Evolutionary conservation across 2,888 invertebrate genomes (phyloP).

Genomic region (Tiliacea citrago): DNA sequence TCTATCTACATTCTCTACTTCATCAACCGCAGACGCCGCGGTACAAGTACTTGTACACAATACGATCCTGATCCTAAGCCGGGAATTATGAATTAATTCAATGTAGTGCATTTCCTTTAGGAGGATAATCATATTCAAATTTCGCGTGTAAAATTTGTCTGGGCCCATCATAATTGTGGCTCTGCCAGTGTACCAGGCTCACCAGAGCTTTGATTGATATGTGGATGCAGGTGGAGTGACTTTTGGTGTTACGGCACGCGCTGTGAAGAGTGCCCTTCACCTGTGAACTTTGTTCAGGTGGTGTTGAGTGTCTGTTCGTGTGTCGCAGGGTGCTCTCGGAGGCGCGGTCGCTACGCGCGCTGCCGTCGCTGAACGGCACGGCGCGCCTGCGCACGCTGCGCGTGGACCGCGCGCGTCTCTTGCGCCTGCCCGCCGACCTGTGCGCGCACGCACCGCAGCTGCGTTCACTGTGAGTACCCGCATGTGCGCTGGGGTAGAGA

Average conservation of each 20-base stretch:
- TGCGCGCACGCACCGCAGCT: conserved; percentile 95
- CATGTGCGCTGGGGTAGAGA: not conserved
- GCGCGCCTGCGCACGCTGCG: conserved; percentile 94
- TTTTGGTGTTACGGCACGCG: too few species aligned
- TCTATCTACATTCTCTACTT: not conserved
- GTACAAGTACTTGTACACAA: not conserved
- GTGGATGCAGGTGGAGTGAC: not conserved
- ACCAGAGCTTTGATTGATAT: not conserved
- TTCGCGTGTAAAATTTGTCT: not conserved
- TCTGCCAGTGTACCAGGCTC: not conserved
- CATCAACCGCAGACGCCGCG: not conserved
- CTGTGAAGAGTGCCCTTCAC: not conserved
- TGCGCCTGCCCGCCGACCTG: conserved; percentile 93
- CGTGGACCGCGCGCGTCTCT: conserved; percentile 95
- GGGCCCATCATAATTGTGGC: not conserved
- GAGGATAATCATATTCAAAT: not conserved
- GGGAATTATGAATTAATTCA: not conserved
- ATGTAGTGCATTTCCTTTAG: not conserved
- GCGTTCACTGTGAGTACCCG: conserved; percentile 94
- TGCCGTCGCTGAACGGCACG: conserved; percentile 96
- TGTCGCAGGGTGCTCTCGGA: conserved; percentile 95
- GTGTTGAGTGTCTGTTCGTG: conserved; percentile 10
- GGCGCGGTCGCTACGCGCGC: conserved; percentile 94
- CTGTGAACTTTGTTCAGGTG: not conserved
- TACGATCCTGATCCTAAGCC: not conserved